Evolutionary conservation across 2,888 invertebrate genomes (phyloP).

Genomic region (Stratiomys singularior): DNA sequence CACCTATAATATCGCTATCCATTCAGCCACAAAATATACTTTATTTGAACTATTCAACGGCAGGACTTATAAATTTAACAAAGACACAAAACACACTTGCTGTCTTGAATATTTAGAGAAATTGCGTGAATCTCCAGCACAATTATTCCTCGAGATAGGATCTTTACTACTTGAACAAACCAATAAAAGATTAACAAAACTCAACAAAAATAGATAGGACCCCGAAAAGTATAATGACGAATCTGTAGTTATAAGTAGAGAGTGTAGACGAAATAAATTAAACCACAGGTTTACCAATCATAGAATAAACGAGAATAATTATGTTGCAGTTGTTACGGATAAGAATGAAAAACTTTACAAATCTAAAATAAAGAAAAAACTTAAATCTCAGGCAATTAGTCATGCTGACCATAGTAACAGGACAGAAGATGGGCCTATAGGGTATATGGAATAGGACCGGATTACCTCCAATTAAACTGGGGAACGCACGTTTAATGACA

Average conservation of each 20-base stretch:
- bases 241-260: constrained; percentile 12
- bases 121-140: constrained; percentile 38
- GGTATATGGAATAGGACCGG: neutral
- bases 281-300: constrained; percentile 15
- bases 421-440: constrained; percentile 4
- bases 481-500: neutral
- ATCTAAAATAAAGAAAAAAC: too few relatives aligned
- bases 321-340: neutral
- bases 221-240: constrained; percentile 10
- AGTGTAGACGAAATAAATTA: constrained; percentile 21
- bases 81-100: constrained; percentile 28
- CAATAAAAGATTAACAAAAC: constrained; percentile 17
- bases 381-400: neutral
- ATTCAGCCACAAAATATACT: constrained; percentile 46
- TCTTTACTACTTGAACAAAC: constrained; percentile 26
- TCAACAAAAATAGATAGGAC: too few relatives aligned
- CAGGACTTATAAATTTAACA: constrained; percentile 44
- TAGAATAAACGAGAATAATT: constrained; percentile 2
- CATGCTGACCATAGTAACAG: neutral
- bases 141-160: constrained; percentile 46
- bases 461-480: too few relatives aligned
- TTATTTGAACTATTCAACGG: constrained; percentile 45
- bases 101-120: constrained; percentile 44
- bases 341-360: too few relatives aligned
- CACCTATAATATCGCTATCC: constrained; percentile 47